A percentile compares a stretch with the other conserved stretches of the same genome.
phyloP scores from a whole-genome alignment of 2,113 vertebrate species.

The Todiramphus saurophagus region DNA sequence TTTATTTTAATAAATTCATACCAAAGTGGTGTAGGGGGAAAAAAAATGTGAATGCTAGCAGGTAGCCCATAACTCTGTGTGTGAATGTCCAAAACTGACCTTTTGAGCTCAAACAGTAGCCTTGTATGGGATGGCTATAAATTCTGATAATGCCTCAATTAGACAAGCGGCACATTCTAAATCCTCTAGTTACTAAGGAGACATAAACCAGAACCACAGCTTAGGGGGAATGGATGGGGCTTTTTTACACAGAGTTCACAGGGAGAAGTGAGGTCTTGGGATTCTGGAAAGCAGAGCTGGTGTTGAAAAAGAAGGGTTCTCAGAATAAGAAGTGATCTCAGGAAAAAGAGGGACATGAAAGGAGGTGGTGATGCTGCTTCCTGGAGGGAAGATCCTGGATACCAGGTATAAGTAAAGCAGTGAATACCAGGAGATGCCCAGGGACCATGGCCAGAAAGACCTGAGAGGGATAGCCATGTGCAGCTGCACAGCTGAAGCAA shows the following conservation, averaged over 20 bases:
- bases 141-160: background rate
- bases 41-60: accelerated
- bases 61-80: background rate
- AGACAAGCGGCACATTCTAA: background rate
- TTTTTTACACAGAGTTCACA: background rate
- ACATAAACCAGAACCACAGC: background rate
- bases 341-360: background rate
- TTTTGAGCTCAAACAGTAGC: background rate
- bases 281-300: background rate
- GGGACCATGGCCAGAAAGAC: background rate
- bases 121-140: background rate
- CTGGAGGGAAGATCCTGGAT: background rate
- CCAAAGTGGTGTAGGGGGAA: background rate
- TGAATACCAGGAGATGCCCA: background rate
- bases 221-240: background rate
- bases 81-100: background rate
- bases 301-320: background rate
- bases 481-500: background rate
- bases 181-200: background rate
- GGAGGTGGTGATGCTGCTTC: background rate
- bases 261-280: background rate
- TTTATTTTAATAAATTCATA: background rate
- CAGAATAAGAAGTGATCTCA: background rate
- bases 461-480: background rate
- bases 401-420: background rate